A percentile compares a stretch with the other conserved stretches of the same genome.
Evolutionary conservation across 2,113 vertebrate species (phyloP).

Genomic region (Gobio gobio): DNA sequence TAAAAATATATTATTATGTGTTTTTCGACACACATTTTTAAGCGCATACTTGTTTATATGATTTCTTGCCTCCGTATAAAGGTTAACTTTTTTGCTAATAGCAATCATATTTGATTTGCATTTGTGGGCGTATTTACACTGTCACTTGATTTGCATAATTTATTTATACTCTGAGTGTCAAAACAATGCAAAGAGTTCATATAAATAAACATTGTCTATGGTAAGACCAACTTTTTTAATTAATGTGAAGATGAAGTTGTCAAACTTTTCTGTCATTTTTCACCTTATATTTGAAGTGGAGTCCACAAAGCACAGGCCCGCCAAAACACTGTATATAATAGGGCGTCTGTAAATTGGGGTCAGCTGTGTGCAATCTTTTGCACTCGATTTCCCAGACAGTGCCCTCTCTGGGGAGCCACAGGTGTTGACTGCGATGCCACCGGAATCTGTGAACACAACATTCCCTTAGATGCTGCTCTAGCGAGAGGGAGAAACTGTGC

Average conservation of each 20-base stretch:
- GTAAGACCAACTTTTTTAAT: neutral
- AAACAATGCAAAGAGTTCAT: neutral
- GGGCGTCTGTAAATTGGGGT: slow-evolving; percentile 23
- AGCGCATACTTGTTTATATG: neutral
- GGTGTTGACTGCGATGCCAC: slow-evolving; percentile 19
- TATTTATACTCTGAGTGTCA: neutral
- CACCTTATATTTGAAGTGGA: slow-evolving; percentile 14
- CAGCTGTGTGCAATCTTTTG: slow-evolving; percentile 38
- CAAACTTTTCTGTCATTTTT: slow-evolving; percentile 4
- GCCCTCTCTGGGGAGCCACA: slow-evolving; percentile 10
- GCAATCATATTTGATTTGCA: neutral
- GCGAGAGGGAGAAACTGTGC: neutral
- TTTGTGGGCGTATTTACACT: neutral
- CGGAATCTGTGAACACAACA: slow-evolving; percentile 10
- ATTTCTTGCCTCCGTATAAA: neutral
- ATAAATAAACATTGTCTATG: neutral
- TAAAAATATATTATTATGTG: too few species aligned
- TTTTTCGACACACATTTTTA: neutral
- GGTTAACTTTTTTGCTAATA: neutral
- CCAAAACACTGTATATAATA: neutral
- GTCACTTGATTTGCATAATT: neutral
- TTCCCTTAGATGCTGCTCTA: slow-evolving; percentile 20
- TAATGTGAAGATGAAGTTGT: neutral
- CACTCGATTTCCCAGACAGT: slow-evolving; percentile 24
- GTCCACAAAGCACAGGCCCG: neutral